phyloP scores from a whole-genome alignment of 2,888 invertebrate species.

The Yponomeuta plumbellus region DNA sequence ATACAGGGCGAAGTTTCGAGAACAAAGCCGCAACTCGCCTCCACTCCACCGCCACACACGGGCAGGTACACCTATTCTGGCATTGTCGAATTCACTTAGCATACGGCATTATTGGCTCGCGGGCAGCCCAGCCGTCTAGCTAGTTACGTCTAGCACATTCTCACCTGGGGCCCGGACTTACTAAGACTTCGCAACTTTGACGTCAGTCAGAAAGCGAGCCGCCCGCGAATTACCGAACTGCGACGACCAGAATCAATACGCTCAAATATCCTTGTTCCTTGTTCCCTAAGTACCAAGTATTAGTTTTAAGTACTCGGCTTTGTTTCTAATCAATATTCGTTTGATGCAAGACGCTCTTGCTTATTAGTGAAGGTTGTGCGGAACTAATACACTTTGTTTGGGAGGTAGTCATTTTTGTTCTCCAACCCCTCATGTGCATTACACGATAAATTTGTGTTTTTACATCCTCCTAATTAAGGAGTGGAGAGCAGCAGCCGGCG shows the following conservation, averaged over 20 bases:
- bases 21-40: slow-evolving; percentile 66
- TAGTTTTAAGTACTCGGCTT: slow-evolving; percentile 7
- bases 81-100: slow-evolving; percentile 67
- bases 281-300: slow-evolving; percentile 6
- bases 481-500: slow-evolving; percentile 36
- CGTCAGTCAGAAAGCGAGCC: slow-evolving; percentile 40
- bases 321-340: not conserved
- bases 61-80: slow-evolving; percentile 42
- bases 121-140: slow-evolving; percentile 57
- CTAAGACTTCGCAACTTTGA: slow-evolving; percentile 72
- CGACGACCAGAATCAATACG: slow-evolving; percentile 50
- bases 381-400: not conserved
- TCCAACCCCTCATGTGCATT: slow-evolving; percentile 9
- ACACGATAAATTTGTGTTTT: slow-evolving; percentile 37
- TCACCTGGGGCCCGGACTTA: slow-evolving; percentile 70
- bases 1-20: slow-evolving; percentile 56
- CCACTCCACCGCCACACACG: slow-evolving; percentile 36
- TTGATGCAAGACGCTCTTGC: not conserved
- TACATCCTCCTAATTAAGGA: slow-evolving; percentile 65
- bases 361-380: not conserved
- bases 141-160: slow-evolving; percentile 74
- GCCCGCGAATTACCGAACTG: slow-evolving; percentile 53
- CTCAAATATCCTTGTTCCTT: not conserved
- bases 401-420: not conserved
- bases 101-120: slow-evolving; percentile 61